A percentile compares a stretch with the other conserved stretches of the same genome.
These are phyloP conservation scores for Galerucella calmariensis DNA, from an alignment of 2,888 invertebrate species.

Conservation along the genomic window DNA sequence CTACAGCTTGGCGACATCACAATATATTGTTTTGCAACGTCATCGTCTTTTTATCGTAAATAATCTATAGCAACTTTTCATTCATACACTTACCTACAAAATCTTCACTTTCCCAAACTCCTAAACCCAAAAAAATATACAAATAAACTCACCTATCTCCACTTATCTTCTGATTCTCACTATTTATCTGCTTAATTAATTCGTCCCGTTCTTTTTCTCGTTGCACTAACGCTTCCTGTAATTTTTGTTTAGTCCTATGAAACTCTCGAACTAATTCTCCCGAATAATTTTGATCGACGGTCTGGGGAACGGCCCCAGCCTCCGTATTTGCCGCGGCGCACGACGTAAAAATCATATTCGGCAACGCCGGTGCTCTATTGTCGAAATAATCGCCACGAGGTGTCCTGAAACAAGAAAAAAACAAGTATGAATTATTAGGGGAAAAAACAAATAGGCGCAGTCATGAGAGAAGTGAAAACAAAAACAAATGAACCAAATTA, in stretches of 20 bases:
- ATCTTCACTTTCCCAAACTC: too few species aligned
- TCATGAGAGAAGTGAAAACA: too few species aligned
- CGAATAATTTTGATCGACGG: slow-evolving; percentile 66
- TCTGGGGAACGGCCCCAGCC: slow-evolving; percentile 35
- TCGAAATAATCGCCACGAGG: slow-evolving; percentile 7
- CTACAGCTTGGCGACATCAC: too few species aligned
- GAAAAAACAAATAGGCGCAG: too few species aligned
- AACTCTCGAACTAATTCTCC: slow-evolving; percentile 84
- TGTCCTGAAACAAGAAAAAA: slow-evolving; percentile 17
- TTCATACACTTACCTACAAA: too few species aligned
- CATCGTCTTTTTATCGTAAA: too few species aligned
- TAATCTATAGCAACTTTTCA: too few species aligned
- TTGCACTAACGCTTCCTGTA: slow-evolving; percentile 69
- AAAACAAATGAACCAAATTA: too few species aligned
- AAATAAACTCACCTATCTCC: slow-evolving; percentile 64
- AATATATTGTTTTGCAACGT: too few species aligned
- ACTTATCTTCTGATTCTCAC: slow-evolving; percentile 64
- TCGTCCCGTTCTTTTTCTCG: slow-evolving; percentile 69
- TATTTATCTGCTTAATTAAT: slow-evolving; percentile 65
- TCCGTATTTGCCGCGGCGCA: slow-evolving; percentile 14
- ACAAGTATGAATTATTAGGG: neutral
- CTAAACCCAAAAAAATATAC: too few species aligned
- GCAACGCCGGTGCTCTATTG: slow-evolving; percentile 8
- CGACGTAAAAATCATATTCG: slow-evolving; percentile 6
- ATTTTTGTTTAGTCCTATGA: slow-evolving; percentile 79